A percentile compares a stretch with the other conserved stretches of the same genome.
These are phyloP conservation scores for Ceratosolen fusciceps DNA, from an alignment of 1,140 invertebrate species.

Conservation along the genomic window DNA sequence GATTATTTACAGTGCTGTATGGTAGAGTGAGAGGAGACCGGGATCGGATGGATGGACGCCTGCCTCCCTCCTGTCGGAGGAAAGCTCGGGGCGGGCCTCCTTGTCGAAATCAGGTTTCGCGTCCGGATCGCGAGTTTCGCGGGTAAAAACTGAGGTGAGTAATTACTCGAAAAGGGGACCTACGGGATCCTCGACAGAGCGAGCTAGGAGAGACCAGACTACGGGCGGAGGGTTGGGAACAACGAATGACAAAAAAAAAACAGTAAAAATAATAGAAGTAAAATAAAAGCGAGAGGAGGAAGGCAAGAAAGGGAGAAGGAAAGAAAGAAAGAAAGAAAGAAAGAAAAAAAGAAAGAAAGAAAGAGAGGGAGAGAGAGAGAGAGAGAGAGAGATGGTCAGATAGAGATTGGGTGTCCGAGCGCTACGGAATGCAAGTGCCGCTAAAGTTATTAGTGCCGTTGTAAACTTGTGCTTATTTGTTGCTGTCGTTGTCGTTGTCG, in stretches of 20 bases:
- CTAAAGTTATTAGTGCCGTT: neutral
- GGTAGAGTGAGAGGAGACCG: neutral
- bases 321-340: slow-evolving; percentile 8
- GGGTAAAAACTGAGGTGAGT: slow-evolving; percentile 50
- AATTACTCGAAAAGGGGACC: slow-evolving; percentile 53
- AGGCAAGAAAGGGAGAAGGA: neutral
- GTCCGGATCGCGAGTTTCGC: slow-evolving; percentile 37
- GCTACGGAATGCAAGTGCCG: neutral
- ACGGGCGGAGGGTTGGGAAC: neutral
- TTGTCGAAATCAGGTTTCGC: slow-evolving; percentile 47
- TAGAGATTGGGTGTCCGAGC: too few relatives aligned
- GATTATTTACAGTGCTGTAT: neutral
- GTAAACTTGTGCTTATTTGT: neutral
- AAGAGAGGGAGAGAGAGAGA: neutral
- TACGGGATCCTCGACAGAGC: neutral
- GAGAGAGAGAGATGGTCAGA: neutral
- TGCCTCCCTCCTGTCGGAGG: neutral
- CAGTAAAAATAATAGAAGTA: neutral
- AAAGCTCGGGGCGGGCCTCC: slow-evolving; percentile 6
- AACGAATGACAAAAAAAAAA: neutral
- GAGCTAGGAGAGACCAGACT: slow-evolving; percentile 4
- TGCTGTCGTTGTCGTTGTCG: too few relatives aligned
- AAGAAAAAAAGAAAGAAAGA: neutral
- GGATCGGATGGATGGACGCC: neutral
- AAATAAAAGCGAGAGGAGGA: neutral